phyloP scores from a whole-genome alignment of 2,113 vertebrate species.

The Amblyopsis rosae region DNA sequence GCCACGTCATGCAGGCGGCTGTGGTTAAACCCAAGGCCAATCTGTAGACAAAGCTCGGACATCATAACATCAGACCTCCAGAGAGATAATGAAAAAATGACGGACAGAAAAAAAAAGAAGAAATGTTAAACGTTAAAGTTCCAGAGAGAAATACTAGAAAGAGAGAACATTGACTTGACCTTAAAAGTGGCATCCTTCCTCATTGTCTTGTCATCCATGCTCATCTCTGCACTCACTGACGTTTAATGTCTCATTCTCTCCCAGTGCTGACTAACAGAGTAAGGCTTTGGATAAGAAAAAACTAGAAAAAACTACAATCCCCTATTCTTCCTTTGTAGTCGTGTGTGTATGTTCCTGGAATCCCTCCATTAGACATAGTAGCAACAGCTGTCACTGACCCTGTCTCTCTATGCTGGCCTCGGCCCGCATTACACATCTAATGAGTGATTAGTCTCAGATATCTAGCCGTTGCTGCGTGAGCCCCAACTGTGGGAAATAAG shows the following conservation, averaged over 20 bases:
- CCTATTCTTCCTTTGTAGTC: constrained; percentile 35
- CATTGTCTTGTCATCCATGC: constrained; percentile 10
- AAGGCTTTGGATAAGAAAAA: background rate
- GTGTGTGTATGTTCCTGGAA: constrained; percentile 53
- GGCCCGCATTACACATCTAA: constrained; percentile 71
- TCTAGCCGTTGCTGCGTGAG: constrained; percentile 65
- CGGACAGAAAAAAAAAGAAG: background rate
- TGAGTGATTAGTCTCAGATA: constrained; percentile 82
- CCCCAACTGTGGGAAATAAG: constrained; percentile 76
- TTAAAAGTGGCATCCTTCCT: background rate
- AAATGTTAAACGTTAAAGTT: constrained; percentile 10
- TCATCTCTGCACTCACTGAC: background rate
- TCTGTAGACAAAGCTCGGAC: constrained; percentile 47
- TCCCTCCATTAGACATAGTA: constrained; percentile 53
- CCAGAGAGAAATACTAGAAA: background rate
- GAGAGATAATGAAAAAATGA: constrained; percentile 5
- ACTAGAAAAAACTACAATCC: constrained; percentile 15
- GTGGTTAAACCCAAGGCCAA: constrained; percentile 50
- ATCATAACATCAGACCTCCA: constrained; percentile 24
- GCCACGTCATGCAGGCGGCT: constrained; percentile 57
- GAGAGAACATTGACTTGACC: background rate
- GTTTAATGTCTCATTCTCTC: constrained; percentile 9
- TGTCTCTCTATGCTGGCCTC: constrained; percentile 48
- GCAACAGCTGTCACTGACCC: constrained; percentile 73
- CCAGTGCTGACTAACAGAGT: constrained; percentile 2